Percentiles rank a stretch among this genome's conserved stretches.
Evolutionary conservation across 2,113 vertebrate genomes (phyloP).

Genomic region (Salvelinus sp.): DNA sequence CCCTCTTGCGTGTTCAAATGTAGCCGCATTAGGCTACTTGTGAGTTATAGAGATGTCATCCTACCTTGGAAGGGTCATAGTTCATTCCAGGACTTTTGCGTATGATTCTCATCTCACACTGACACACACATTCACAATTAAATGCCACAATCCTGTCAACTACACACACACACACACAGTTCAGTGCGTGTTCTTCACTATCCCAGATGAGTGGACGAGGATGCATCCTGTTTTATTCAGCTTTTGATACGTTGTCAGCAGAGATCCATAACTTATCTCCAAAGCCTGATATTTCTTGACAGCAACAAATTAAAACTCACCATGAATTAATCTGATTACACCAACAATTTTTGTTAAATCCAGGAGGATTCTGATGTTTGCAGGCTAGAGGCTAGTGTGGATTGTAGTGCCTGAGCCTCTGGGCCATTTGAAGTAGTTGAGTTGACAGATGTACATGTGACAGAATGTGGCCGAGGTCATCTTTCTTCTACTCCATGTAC

Average conservation of each 20-base stretch:
- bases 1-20: background rate
- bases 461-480: slow-evolving; percentile 44
- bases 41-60: background rate
- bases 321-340: slow-evolving; percentile 61
- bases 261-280: background rate
- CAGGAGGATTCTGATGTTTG: slow-evolving; percentile 22
- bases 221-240: slow-evolving; percentile 60
- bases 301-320: slow-evolving; percentile 43
- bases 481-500: background rate
- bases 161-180: slow-evolving; percentile 6
- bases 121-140: too few species aligned
- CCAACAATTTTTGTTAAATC: slow-evolving; percentile 27
- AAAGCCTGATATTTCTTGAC: slow-evolving; percentile 9
- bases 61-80: slow-evolving; percentile 29
- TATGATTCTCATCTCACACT: too few species aligned
- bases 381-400: background rate
- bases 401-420: slow-evolving; percentile 6
- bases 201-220: slow-evolving; percentile 30
- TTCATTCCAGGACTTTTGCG: slow-evolving; percentile 22
- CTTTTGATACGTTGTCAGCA: slow-evolving; percentile 59
- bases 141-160: slow-evolving; percentile 58
- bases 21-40: background rate
- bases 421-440: slow-evolving; percentile 14
- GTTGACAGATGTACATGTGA: slow-evolving; percentile 48
- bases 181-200: slow-evolving; percentile 45